These are phyloP conservation scores for Stercorarius parasiticus DNA, from an alignment of 2,113 vertebrate genomes.

Conservation along the genomic window DNA sequence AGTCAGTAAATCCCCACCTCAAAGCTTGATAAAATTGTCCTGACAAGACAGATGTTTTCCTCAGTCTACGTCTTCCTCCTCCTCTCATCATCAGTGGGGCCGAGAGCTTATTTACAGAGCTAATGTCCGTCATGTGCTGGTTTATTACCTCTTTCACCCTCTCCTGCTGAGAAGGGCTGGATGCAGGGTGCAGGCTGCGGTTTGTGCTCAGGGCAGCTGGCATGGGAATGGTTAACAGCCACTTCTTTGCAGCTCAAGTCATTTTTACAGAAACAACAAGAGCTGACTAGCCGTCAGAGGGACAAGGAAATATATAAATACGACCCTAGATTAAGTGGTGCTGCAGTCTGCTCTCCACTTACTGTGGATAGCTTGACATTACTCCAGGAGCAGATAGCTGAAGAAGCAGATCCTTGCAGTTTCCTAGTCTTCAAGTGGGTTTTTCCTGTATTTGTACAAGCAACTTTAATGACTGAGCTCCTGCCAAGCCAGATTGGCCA, in stretches of 20 bases:
- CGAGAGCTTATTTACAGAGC: neutral
- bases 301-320: neutral
- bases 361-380: neutral
- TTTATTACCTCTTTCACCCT: neutral
- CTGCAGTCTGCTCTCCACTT: neutral
- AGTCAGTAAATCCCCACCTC: neutral
- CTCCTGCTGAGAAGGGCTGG: neutral
- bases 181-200: neutral
- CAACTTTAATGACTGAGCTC: neutral
- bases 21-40: neutral
- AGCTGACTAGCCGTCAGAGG: neutral
- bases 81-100: neutral
- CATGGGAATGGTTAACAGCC: neutral
- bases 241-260: neutral
- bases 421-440: neutral
- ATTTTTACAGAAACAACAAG: neutral
- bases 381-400: neutral
- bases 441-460: neutral
- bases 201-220: neutral
- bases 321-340: neutral
- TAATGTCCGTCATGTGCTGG: neutral
- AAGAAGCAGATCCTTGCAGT: neutral
- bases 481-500: neutral
- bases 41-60: neutral
- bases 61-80: neutral